These are phyloP conservation scores for Brachypalpus laphriformis DNA, from an alignment of 2,888 invertebrate genomes.

Conservation along the genomic window DNA sequence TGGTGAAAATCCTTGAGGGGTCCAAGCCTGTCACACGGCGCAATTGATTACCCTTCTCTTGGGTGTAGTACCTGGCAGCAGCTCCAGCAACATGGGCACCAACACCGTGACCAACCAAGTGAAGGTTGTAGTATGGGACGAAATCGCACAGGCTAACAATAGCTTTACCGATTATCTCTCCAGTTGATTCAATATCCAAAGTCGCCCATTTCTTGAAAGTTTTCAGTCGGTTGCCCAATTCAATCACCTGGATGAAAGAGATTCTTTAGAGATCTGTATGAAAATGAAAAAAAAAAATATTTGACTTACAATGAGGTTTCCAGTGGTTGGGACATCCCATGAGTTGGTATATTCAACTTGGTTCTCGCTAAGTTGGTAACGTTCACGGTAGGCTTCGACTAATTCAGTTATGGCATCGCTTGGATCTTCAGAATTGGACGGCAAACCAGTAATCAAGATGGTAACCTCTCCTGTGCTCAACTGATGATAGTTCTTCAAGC, in stretches of 20 bases:
- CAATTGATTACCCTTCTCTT: slow-evolving; percentile 78
- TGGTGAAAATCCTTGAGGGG: slow-evolving; percentile 78
- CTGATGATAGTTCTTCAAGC: slow-evolving; percentile 75
- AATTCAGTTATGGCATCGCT: slow-evolving; percentile 77
- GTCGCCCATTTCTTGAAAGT: slow-evolving; percentile 76
- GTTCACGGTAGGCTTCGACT: slow-evolving; percentile 78
- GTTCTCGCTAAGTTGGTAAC: slow-evolving; percentile 78
- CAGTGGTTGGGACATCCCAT: slow-evolving; percentile 76
- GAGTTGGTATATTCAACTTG: slow-evolving; percentile 75
- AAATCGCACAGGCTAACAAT: slow-evolving; percentile 75
- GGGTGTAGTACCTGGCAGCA: slow-evolving; percentile 79
- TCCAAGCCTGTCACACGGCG: slow-evolving; percentile 82
- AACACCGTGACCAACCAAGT: slow-evolving; percentile 79
- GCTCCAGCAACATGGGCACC: slow-evolving; percentile 81
- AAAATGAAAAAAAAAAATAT: background rate
- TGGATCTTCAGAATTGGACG: slow-evolving; percentile 77
- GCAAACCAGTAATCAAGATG: slow-evolving; percentile 79
- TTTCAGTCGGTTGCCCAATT: slow-evolving; percentile 77
- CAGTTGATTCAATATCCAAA: slow-evolving; percentile 77
- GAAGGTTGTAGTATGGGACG: slow-evolving; percentile 78
- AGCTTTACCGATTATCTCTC: slow-evolving; percentile 77
- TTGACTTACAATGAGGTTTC: slow-evolving; percentile 78
- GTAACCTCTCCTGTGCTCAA: slow-evolving; percentile 80
- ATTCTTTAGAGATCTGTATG: background rate
- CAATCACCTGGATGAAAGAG: slow-evolving; percentile 75